phyloP scores from a whole-genome alignment of 2,888 invertebrate species.

The Fabriciana adippe region DNA sequence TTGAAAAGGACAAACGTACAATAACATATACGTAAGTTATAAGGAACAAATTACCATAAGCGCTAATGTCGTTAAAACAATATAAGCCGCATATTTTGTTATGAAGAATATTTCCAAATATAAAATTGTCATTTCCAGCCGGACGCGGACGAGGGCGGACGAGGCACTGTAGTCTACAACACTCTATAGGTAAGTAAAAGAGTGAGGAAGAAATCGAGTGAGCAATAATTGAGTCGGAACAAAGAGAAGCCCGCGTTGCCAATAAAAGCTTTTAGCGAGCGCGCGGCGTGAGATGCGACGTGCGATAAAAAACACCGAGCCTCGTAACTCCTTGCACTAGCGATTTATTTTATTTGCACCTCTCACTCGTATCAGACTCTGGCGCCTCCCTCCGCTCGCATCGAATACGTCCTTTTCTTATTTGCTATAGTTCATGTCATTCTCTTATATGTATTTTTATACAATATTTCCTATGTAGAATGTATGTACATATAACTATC shows the following conservation, averaged over 20 bases:
- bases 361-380: conserved; percentile 4
- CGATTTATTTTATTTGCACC: conserved; percentile 25
- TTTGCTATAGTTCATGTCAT: no score
- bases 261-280: conserved; percentile 32
- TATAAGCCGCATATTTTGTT: background rate
- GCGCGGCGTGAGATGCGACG: conserved; percentile 20
- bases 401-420: no score
- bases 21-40: no score
- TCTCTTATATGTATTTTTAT: no score
- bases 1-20: no score
- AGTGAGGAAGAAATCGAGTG: conserved; percentile 28
- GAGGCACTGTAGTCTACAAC: background rate
- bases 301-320: conserved; percentile 28
- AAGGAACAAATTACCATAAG: no score
- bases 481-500: no score
- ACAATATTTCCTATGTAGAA: no score
- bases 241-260: conserved; percentile 30
- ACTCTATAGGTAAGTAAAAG: conserved; percentile 13
- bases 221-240: conserved; percentile 33
- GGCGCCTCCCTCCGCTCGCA: background rate
- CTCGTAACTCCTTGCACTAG: conserved; percentile 10
- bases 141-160: background rate
- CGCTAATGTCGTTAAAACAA: background rate
- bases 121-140: background rate
- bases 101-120: background rate